Base-by-base conservation (phyloP, 1,140 invertebrate genomes). In the Psix sp. region DNA sequence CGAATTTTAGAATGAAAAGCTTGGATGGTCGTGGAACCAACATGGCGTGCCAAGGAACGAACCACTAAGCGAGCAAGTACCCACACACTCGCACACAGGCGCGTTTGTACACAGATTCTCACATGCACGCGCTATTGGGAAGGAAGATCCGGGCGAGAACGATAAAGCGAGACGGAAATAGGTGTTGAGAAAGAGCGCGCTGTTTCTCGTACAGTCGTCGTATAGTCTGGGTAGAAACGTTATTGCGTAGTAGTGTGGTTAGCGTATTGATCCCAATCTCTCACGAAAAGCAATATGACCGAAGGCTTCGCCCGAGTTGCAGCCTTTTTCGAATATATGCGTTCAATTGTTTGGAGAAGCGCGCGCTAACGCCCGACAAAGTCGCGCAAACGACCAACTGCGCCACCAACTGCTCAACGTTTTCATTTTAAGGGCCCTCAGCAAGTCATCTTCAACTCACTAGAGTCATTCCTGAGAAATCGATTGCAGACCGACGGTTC, bases 201-300 rank as follows among this genome's bases (percentile, higher is more conserved):
- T 49, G 52, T 38, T 49, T 59, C 65, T 59, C 38, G 63, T 48
- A 36, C 42, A 68, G 52, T 68, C 63, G 63, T 67, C 46, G 60
- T 60, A 52, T 59, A 66, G 70, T 66, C 68, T 52, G 52, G 59
- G 59, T 65, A 40, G 60, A 60, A 67, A 63, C 71, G 72, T 74
- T 74, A 68, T 74, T 74, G 63, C 72, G 71, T 74, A 59, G 62
- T 74, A 56, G 62, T 67, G 65, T 68, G 63, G 63, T 68, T 68
- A 65, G 63, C 72, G 72, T 74, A 74, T 74, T 68, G 72, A 74
- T 68, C 65, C 63, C 63, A 74, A 74, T 74, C 71, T 74, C 63
- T 67, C 68, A 71, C 67, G 67, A 71, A 71, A 71, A 46, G 59
- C 71, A 57, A 68, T 67, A 57, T 68, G 63, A 68, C 72, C 63